These are phyloP conservation scores for Cataglyphis albicans DNA, from an alignment of 2,888 invertebrate genomes.

Conservation along the genomic window DNA sequence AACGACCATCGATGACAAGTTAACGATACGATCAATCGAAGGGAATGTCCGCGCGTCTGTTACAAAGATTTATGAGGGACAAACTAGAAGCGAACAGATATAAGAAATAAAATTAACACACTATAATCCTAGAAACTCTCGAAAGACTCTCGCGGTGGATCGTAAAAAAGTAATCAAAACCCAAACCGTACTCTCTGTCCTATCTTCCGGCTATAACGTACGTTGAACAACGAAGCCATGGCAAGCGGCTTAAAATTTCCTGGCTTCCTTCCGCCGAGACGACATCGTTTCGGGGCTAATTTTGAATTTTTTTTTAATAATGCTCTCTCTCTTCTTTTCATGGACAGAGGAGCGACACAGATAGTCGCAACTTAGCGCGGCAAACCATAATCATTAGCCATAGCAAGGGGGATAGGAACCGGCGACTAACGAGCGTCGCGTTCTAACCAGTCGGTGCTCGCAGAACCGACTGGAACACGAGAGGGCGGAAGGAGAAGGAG, in stretches of 20 bases:
- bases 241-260: slow-evolving; percentile 21
- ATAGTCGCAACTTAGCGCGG: slow-evolving; percentile 56
- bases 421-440: slow-evolving; percentile 56
- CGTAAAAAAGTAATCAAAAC: slow-evolving; percentile 30
- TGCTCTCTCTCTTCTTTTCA: neutral
- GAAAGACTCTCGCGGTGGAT: neutral
- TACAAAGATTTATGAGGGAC: slow-evolving; percentile 14
- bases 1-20: neutral
- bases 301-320: slow-evolving; percentile 19
- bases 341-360: slow-evolving; percentile 30
- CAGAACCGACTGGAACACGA: slow-evolving; percentile 46
- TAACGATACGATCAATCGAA: neutral
- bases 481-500: slow-evolving; percentile 35
- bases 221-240: neutral
- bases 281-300: neutral
- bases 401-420: slow-evolving; percentile 55
- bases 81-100: neutral
- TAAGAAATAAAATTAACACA: slow-evolving; percentile 38
- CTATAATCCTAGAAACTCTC: neutral
- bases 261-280: neutral
- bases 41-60: neutral
- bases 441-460: slow-evolving; percentile 21
- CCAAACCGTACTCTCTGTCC: slow-evolving; percentile 4
- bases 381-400: slow-evolving; percentile 72
- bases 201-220: neutral